Evolutionary conservation across 2,888 invertebrate species (phyloP), one percentile per base, ranked within the genome.

Genomic region (Caenorhabditis sp.): DNA sequence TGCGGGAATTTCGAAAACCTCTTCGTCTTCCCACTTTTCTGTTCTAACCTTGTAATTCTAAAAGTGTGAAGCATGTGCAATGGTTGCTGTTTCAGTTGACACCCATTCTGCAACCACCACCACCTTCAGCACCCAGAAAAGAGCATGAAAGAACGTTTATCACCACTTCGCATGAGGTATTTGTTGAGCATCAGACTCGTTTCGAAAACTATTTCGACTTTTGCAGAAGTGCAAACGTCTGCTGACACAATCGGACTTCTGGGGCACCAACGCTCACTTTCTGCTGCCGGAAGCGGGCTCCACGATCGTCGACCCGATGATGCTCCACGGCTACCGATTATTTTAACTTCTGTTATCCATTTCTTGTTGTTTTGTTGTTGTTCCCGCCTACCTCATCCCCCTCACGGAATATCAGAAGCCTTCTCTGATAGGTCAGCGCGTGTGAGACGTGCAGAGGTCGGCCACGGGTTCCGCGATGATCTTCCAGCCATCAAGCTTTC

Each of bases 211-310:
- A 8, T 13, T 30, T 17, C 32, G 2, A 32, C 17, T 20, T 13
- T 72, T 63, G 8, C 63, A 62, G 56, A 66, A 55, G 35, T 74
- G 66, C 55, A 63, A 62, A 62, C 62, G 61, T 4, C 61, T 62
- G 9, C 62, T 71, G 45, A 71, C 68, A 6, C 68, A 68, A 50
- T 59, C 68, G 52, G 68, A 68, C 50, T 68, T 85, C 27, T 85
- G 84, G 82, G 58, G 70, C 24, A 52, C 74, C 37, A 82, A 83
- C 53, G 30, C 37, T 1, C 63, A 72, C 37, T 80, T 85, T 32
- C 46, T 86, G 24, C 82, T 86, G 9, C 86, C 87, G 0, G 88
- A 88, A 74, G 88, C 87, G 11, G 87, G 87, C 30, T 82, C 85
- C 13, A 88, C 87, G 0, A 79, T 79, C 20, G 81, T 87, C 37